These are phyloP conservation scores for Nephrotoma guestfalica DNA, from an alignment of 2,888 invertebrate genomes.

Conservation along the genomic window DNA sequence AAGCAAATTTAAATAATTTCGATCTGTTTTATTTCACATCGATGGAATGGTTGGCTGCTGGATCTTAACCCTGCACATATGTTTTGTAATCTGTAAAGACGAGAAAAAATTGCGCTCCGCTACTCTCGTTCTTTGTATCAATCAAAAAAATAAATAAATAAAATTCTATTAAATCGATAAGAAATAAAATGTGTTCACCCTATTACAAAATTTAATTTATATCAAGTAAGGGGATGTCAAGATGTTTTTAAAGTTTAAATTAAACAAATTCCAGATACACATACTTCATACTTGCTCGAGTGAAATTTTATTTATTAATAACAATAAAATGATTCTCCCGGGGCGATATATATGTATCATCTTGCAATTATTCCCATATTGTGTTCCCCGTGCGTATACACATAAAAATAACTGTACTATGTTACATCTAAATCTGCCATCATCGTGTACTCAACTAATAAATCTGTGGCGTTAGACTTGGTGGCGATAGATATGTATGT, in stretches of 20 bases:
- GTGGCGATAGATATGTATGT: not conserved
- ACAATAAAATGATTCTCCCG: not conserved
- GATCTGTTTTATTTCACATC: not conserved
- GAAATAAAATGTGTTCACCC: not conserved
- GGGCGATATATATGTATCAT: not conserved
- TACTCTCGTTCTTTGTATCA: not conserved
- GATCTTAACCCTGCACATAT: not conserved
- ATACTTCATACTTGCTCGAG: not conserved
- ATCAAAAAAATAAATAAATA: not conserved
- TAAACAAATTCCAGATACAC: not conserved
- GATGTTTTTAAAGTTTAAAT: not conserved
- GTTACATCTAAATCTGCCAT: not conserved
- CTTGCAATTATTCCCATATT: not conserved
- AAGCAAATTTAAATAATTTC: not conserved
- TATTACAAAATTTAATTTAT: not conserved
- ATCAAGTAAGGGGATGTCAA: not conserved
- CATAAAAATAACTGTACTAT: not conserved
- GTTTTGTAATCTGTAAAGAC: not conserved
- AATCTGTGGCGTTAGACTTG: not conserved
- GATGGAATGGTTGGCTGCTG: not conserved
- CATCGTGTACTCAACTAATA: not conserved
- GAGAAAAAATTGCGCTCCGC: not conserved
- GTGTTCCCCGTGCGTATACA: not conserved
- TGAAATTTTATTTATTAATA: not conserved
- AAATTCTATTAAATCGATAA: not conserved